Evolutionary conservation across 2,888 invertebrate genomes (phyloP).

Genomic region (Microchrysa polita): DNA sequence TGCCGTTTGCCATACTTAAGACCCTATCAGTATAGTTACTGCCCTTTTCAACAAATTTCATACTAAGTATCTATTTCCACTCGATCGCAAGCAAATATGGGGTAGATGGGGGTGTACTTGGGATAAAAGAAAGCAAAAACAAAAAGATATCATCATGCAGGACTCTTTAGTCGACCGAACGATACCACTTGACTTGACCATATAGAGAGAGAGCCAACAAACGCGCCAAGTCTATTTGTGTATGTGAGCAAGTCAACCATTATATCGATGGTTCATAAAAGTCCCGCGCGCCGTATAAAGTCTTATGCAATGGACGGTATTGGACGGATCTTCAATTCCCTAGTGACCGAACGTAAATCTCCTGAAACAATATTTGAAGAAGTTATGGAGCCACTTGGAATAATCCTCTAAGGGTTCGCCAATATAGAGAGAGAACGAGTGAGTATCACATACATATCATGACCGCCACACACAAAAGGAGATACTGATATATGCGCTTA

Average conservation of each 20-base stretch:
- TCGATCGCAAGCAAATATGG: background rate
- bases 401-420: slow-evolving; percentile 32
- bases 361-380: slow-evolving; percentile 40
- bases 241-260: background rate
- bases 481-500: slow-evolving; percentile 36
- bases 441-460: background rate
- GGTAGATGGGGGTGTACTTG: background rate
- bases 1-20: slow-evolving; percentile 15
- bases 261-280: background rate
- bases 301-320: background rate
- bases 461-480: background rate
- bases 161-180: background rate
- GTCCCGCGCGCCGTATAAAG: background rate
- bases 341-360: slow-evolving; percentile 38
- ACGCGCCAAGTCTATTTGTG: background rate
- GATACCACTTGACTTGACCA: background rate
- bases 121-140: too few relatives aligned
- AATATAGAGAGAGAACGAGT: too few relatives aligned
- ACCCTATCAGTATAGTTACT: slow-evolving; percentile 24
- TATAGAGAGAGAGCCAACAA: background rate
- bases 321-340: slow-evolving; percentile 22
- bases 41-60: background rate
- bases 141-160: background rate
- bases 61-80: slow-evolving; percentile 4
- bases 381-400: slow-evolving; percentile 44